Evolutionary conservation across 92 coral and sea anemone species (phyloP).

Genomic region (Phenganax marumi): DNA sequence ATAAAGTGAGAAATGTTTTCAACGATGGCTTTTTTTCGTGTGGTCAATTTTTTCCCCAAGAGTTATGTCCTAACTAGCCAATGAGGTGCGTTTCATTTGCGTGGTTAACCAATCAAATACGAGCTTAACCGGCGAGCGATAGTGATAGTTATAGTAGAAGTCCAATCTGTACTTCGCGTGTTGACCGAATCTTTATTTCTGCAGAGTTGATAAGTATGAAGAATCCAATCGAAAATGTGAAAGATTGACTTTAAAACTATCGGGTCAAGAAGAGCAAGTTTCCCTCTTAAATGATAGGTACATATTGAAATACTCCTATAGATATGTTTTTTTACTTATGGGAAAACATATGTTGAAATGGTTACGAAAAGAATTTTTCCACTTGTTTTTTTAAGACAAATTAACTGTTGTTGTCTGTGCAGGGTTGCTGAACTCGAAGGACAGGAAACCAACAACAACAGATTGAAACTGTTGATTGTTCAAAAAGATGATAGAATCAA

Average conservation of each 20-base stretch:
- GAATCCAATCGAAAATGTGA: conserved; percentile 64
- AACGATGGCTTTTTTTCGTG: not conserved
- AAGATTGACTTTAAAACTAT: conserved; percentile 58
- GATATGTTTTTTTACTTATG: not conserved
- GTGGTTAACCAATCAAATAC: too few relatives aligned
- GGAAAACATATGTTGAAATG: not conserved
- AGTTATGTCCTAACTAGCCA: too few relatives aligned
- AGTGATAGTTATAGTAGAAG: too few relatives aligned
- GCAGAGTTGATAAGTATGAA: conserved; percentile 71
- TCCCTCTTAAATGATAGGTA: conserved; percentile 79
- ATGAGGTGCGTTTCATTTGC: too few relatives aligned
- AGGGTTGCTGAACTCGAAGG: conserved; percentile 90
- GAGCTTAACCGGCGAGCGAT: not conserved
- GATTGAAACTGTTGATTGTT: conserved; percentile 64
- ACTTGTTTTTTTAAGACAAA: not conserved
- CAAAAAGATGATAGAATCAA: conserved; percentile 82
- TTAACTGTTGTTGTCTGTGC: not conserved
- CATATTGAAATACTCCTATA: not conserved
- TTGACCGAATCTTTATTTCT: not conserved
- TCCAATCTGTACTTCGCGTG: too few relatives aligned
- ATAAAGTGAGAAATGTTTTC: not conserved
- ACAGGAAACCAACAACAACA: conserved; percentile 72
- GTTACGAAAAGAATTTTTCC: not conserved
- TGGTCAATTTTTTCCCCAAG: too few relatives aligned
- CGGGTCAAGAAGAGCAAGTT: conserved; percentile 73